Evolutionary conservation across 1,140 invertebrate species (phyloP), one percentile per base, ranked within the genome.

Genomic region (Drosophila pruinosa): DNA sequence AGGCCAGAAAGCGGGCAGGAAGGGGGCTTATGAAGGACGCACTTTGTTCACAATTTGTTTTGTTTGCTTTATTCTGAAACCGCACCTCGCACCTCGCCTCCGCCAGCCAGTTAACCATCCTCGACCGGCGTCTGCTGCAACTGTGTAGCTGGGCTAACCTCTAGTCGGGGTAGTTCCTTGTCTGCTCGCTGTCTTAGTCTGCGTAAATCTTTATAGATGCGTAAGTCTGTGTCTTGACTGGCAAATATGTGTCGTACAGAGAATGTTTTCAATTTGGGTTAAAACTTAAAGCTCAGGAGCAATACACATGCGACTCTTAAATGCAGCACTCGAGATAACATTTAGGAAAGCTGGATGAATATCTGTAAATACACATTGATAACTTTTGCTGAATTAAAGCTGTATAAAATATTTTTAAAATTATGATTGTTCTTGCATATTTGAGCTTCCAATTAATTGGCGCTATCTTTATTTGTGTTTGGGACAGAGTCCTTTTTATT

Each of bases 11-110:
- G 8, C 17, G 17, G 57, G 24, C 19, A 39, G 48, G 31, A 12
- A 12, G 22, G 24, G 8, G 4, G 14, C 15, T 12, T 28, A 41
- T 47, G 75, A 88, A 82, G 79, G 82, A 82, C 82, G 83, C 83
- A 89, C 83, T 88, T 88, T 88, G 83, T 89, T 88, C 75, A 71
- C 78, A 88, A 88, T 88, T 88, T 88, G 82, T 88, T 88, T 88
- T 88, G 82, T 88, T 88, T 88, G 82, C 68, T 69, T 70, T 68
- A 86, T 86, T 71, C 75, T 59, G 38, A 58, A 68, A 53, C 63
- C 80, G 63, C 81, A 70, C 68, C 21, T 62, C 26, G 43, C 28
- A 34, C 58, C 4, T 31, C 53, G 47, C 28, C 14, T 5, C 31
- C 5, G 3, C 45, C 47, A 4, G 14, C 3, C 10, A 28, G 14